phyloP scores from a whole-genome alignment of 2,888 invertebrate genomes.

The Rhodophaea formosa region DNA sequence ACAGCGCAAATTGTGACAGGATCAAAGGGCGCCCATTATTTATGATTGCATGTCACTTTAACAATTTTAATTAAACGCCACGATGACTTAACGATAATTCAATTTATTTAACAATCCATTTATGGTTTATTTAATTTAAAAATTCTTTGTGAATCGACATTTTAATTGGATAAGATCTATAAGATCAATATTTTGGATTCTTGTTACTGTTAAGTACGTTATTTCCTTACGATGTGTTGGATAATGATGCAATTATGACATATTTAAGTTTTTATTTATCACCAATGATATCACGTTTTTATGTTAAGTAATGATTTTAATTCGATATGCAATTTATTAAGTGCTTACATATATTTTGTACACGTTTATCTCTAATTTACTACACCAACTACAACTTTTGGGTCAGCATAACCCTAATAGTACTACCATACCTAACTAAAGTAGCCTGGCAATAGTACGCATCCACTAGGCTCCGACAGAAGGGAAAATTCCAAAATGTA shows the following conservation, averaged over 20 bases:
- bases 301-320: neutral
- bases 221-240: neutral
- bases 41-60: constrained; percentile 9
- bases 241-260: constrained; percentile 2
- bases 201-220: neutral
- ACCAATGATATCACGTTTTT: neutral
- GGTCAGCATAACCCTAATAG: too few relatives aligned
- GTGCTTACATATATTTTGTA: too few relatives aligned
- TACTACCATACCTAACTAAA: too few relatives aligned
- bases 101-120: constrained; percentile 1
- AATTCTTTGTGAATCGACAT: neutral
- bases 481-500: too few relatives aligned
- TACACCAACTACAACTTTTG: too few relatives aligned
- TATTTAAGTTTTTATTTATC: neutral
- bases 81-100: constrained; percentile 9
- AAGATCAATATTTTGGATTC: constrained; percentile 9
- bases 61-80: constrained; percentile 9
- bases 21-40: constrained; percentile 14
- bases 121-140: constrained; percentile 9
- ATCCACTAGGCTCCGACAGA: too few relatives aligned
- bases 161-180: constrained; percentile 10
- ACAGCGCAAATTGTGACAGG: neutral
- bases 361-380: too few relatives aligned
- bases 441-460: too few relatives aligned
- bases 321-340: neutral